Evolutionary conservation across 2,888 invertebrate species (phyloP).

Genomic region (Psylliodes chrysocephalus): DNA sequence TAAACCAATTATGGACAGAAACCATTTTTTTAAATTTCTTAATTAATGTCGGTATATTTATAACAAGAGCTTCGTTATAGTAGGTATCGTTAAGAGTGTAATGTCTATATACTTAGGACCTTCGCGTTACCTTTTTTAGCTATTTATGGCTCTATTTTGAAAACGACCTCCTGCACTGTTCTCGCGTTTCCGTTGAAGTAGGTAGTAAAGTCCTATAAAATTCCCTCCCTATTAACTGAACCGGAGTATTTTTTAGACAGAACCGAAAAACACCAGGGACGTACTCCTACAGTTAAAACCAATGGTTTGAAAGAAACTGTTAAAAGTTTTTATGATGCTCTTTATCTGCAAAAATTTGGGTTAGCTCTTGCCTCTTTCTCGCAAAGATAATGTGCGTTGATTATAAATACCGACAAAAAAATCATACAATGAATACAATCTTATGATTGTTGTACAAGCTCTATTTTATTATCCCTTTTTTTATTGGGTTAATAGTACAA

Average conservation of each 20-base stretch:
- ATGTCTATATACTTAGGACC: no score
- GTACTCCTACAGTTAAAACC: constrained; percentile 35
- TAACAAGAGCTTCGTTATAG: no score
- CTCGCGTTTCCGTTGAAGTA: neutral
- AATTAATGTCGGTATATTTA: no score
- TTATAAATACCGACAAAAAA: constrained; percentile 15
- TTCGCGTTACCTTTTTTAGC: no score
- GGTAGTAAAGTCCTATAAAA: constrained; percentile 38
- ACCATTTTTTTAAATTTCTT: no score
- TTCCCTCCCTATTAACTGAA: constrained; percentile 39
- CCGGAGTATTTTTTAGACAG: constrained; percentile 25
- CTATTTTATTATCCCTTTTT: neutral
- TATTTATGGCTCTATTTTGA: neutral
- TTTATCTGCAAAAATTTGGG: constrained; percentile 24
- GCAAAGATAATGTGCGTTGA: constrained; percentile 12
- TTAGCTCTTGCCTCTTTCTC: neutral
- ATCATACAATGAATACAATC: constrained; percentile 1
- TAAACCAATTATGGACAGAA: no score
- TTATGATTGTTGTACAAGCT: neutral
- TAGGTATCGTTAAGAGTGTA: no score
- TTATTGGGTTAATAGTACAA: constrained; percentile 3
- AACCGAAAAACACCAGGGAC: constrained; percentile 26
- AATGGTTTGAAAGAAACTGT: constrained; percentile 34
- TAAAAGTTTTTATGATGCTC: constrained; percentile 34
- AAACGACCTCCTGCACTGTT: neutral